phyloP scores from a whole-genome alignment of 2,113 vertebrate genomes.

The Microtus ochrogaster region DNA sequence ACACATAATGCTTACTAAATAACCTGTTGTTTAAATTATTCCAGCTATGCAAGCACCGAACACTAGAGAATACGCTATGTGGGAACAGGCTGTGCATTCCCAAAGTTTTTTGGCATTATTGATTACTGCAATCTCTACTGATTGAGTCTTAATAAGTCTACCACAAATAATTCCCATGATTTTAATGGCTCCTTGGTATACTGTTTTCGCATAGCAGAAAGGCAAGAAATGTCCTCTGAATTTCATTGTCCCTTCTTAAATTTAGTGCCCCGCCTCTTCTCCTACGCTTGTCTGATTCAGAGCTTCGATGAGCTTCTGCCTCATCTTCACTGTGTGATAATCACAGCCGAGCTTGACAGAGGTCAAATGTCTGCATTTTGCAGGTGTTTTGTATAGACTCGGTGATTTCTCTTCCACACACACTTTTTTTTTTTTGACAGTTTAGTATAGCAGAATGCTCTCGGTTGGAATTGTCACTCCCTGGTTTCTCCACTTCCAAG shows the following conservation, averaged over 20 bases:
- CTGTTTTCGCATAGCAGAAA: neutral
- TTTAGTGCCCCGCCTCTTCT: neutral
- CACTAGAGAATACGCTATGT: neutral
- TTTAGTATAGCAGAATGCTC: neutral
- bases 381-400: neutral
- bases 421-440: neutral
- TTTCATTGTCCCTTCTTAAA: neutral
- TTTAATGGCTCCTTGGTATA: neutral
- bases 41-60: neutral
- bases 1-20: conserved; percentile 7
- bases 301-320: neutral
- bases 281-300: neutral
- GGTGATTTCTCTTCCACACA: neutral
- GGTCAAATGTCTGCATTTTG: neutral
- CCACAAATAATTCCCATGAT: neutral
- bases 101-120: neutral
- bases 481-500: neutral
- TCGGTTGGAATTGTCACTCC: neutral
- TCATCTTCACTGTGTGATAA: neutral
- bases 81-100: neutral
- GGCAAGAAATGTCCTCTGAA: neutral
- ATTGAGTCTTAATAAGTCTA: neutral
- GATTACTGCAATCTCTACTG: neutral
- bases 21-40: neutral
- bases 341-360: neutral